phyloP scores from a whole-genome alignment of 2,888 invertebrate species.

The Oxystoma pomonae region DNA sequence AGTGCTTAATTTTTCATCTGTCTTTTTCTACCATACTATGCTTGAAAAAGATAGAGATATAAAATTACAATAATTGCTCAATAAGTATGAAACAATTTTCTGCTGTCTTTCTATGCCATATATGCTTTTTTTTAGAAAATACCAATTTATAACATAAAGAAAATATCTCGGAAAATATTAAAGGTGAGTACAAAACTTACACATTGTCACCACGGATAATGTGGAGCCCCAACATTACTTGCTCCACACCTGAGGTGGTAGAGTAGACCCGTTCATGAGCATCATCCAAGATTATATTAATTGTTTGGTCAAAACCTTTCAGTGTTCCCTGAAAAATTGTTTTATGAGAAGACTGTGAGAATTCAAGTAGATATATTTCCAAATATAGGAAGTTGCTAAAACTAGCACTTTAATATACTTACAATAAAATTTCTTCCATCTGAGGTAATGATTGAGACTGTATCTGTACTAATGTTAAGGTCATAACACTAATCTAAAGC shows the following conservation, averaged over 20 bases:
- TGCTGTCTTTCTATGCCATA: too few relatives aligned
- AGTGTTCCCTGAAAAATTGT: constrained; percentile 74
- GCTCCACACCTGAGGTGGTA: constrained; percentile 84
- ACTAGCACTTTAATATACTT: constrained; percentile 41
- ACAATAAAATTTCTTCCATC: constrained; percentile 94
- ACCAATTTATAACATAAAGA: too few relatives aligned
- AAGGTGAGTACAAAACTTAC: too few relatives aligned
- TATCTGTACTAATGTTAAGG: constrained; percentile 51
- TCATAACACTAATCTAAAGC: constrained; percentile 10
- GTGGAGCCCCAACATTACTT: constrained; percentile 94
- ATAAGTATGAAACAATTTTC: too few relatives aligned
- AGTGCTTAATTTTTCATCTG: too few relatives aligned
- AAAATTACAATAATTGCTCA: too few relatives aligned
- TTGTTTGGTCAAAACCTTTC: constrained; percentile 99
- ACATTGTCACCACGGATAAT: constrained; percentile 98
- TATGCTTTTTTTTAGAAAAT: background rate
- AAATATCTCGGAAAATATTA: too few relatives aligned
- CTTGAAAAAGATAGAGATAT: too few relatives aligned
- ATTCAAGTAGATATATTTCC: too few relatives aligned
- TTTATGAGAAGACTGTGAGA: too few relatives aligned
- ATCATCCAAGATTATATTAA: constrained; percentile 96
- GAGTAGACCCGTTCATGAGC: constrained; percentile 98
- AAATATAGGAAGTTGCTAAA: constrained; percentile 1
- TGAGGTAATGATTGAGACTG: constrained; percentile 92
- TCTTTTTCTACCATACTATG: too few relatives aligned